Base-by-base conservation (phyloP, 2,113 vertebrate genomes). In the Stegastes partitus region DNA sequence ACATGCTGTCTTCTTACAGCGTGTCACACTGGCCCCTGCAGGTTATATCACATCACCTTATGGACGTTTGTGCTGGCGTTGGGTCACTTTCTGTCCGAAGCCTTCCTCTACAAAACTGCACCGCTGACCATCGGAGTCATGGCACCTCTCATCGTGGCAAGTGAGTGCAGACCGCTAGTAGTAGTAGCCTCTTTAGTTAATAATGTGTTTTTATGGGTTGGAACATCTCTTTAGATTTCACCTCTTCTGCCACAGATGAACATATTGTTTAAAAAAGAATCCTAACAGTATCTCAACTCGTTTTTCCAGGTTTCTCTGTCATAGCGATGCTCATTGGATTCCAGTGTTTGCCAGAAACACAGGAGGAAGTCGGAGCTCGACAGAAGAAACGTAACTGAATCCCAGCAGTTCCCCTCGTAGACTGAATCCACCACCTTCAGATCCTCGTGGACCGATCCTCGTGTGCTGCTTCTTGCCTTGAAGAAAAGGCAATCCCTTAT, bases 1-100 rank as follows among this genome's bases (percentile, higher is more conserved):
- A 0, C 53, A 49, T 0, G 42, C 15, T 19, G 10, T 25, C 21
- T 26, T 56, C 44, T 71, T 10, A 75, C 37, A 7, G 11, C 58
- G 34, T 76, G 16, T 51, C 16, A 3, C 11, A 1, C 31, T 58
- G 58, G 25, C 18, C 37, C 19, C 66, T 42, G 44, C 91, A 99
- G 98, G 84, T 94, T 99, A n/a, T 99, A 99, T 87, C 95, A 98
- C 89, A 93, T 98, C 93, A 98, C 98, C 0, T 93, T 99, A 19
- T 97, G 96, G 94, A 98, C 98, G 18, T 99, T 99, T 94, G 90
- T 98, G 62, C 87, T 99, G 74, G 98, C 97, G 21, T 85, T 99
- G 67, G 95, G 95, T 8, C 97, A 99, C 85, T 99, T 99, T 87
- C 91, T 99, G 55, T 96, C 97, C 0, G 98, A 99, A 86, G 90